Evolutionary conservation across 2,888 invertebrate species (phyloP).

Genomic region (Dryomyza anilis): DNA sequence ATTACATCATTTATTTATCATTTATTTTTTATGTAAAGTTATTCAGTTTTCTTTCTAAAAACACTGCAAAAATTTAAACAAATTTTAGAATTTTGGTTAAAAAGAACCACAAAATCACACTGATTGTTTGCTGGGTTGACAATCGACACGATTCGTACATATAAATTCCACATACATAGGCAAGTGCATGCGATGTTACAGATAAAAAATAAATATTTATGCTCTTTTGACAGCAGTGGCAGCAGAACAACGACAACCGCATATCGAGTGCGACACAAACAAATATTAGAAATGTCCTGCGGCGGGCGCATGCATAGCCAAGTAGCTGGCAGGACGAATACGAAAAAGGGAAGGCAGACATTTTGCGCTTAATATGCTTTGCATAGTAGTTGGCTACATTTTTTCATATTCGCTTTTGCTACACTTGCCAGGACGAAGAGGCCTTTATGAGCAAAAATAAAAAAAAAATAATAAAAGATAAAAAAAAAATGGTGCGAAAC

Average conservation of each 20-base stretch:
- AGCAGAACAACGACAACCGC: neutral
- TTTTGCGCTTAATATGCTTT: neutral
- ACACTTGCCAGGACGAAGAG: too few species aligned
- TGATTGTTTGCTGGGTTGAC: too few species aligned
- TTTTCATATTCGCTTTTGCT: too few species aligned
- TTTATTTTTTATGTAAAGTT: too few species aligned
- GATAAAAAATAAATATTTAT: constrained; percentile 15
- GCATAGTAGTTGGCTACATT: neutral
- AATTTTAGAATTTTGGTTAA: too few species aligned
- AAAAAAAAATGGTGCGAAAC: neutral
- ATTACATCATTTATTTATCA: too few species aligned
- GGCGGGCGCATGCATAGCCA: neutral
- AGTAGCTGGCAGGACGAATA: too few species aligned
- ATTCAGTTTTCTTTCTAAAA: too few species aligned
- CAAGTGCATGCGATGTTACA: neutral
- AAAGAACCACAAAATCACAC: too few species aligned
- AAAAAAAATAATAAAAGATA: neutral
- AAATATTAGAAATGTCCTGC: neutral
- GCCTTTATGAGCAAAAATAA: neutral
- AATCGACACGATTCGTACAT: neutral
- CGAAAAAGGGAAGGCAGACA: neutral
- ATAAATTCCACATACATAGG: neutral
- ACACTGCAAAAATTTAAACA: too few species aligned
- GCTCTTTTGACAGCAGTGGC: neutral
- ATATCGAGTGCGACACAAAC: neutral